A percentile compares a stretch with the other conserved stretches of the same genome.
phyloP scores from a whole-genome alignment of 2,888 invertebrate genomes.

The Limenitis camilla region DNA sequence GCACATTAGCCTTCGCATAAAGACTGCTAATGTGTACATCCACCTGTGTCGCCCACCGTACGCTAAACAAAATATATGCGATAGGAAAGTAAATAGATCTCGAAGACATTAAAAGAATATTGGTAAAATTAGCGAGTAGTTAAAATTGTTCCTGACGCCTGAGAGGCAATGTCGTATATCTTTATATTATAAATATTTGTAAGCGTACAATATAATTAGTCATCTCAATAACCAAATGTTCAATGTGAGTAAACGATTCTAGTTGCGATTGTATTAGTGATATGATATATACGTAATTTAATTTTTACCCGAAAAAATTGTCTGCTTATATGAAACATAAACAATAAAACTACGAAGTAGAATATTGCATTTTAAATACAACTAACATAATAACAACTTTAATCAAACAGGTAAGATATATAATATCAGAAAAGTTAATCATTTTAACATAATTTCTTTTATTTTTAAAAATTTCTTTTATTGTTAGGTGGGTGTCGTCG shows the following conservation, averaged over 20 bases:
- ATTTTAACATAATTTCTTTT: not conserved
- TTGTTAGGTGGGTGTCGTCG: conserved; percentile 78
- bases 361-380: conserved; percentile 30
- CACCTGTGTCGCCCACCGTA: conserved; percentile 18
- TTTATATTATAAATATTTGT: conserved; percentile 56
- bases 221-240: conserved; percentile 71
- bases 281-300: conserved; percentile 73
- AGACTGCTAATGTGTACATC: conserved; percentile 26
- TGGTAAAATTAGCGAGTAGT: conserved; percentile 69
- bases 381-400: not conserved
- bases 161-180: conserved; percentile 69
- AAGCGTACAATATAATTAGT: conserved; percentile 63
- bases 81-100: conserved; percentile 62
- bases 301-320: conserved; percentile 71
- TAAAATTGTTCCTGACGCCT: conserved; percentile 74
- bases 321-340: conserved; percentile 70
- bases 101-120: conserved; percentile 52
- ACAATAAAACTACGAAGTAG: conserved; percentile 74
- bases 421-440: not conserved
- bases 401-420: conserved; percentile 14
- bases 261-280: conserved; percentile 74
- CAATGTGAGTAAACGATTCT: conserved; percentile 72
- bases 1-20: conserved; percentile 22
- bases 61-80: conserved; percentile 51
- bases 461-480: not conserved